Evolutionary conservation across 2,797 vertebrate species (phyloP).

Genomic region (Danio kyathit): DNA sequence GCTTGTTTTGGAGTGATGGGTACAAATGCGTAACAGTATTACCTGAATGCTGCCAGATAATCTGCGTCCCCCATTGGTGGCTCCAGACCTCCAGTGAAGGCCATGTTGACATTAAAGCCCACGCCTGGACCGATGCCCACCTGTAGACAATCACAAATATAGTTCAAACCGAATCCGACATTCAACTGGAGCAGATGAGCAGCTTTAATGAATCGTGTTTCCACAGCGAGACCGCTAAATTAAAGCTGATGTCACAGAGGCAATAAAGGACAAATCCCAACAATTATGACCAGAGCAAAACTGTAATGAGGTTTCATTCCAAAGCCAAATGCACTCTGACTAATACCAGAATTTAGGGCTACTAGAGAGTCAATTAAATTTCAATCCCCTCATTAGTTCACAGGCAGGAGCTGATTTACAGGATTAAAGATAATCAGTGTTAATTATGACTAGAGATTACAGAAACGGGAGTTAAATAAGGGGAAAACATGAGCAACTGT

Average conservation of each 20-base stretch:
- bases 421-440: slow-evolving; percentile 9
- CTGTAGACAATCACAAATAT: slow-evolving; percentile 68
- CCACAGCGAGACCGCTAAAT: slow-evolving; percentile 26
- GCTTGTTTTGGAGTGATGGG: background rate
- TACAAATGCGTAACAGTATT: slow-evolving; percentile 51
- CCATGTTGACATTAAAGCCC: slow-evolving; percentile 97
- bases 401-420: slow-evolving; percentile 9
- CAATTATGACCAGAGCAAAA: slow-evolving; percentile 35
- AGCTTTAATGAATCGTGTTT: background rate
- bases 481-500: background rate
- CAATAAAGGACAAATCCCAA: slow-evolving; percentile 14
- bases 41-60: slow-evolving; percentile 96
- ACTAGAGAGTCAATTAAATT: slow-evolving; percentile 38
- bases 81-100: slow-evolving; percentile 94
- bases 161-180: background rate
- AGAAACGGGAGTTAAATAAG: background rate
- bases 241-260: slow-evolving; percentile 19
- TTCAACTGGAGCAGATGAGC: slow-evolving; percentile 12
- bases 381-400: slow-evolving; percentile 36
- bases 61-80: slow-evolving; percentile 94
- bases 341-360: slow-evolving; percentile 32
- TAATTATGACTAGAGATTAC: slow-evolving; percentile 1
- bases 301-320: slow-evolving; percentile 24
- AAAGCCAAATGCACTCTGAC: slow-evolving; percentile 50
- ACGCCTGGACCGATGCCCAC: slow-evolving; percentile 89